phyloP scores from a whole-genome alignment of 2,888 invertebrate species.

The Ochropleura leucogaster region DNA sequence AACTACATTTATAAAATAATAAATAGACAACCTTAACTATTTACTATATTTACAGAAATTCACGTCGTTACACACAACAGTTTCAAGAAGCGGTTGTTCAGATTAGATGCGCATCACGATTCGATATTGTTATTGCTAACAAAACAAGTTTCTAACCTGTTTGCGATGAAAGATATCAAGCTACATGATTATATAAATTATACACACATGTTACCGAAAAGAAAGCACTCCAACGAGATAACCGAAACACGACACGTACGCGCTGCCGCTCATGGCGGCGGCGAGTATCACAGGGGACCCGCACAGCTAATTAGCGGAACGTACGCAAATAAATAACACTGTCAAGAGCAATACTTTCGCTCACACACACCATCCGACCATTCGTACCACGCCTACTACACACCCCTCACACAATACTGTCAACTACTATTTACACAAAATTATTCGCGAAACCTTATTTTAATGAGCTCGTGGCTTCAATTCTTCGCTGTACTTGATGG shows the following conservation, averaged over 20 bases:
- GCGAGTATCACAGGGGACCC: conserved; percentile 69
- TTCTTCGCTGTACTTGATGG: conserved; percentile 88
- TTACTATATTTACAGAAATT: conserved; percentile 86
- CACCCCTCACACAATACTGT: conserved; percentile 66
- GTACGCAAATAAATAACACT: conserved; percentile 78
- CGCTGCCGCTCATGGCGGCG: conserved; percentile 59
- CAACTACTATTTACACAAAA: conserved; percentile 77
- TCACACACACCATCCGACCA: conserved; percentile 65
- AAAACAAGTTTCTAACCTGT: conserved; percentile 67
- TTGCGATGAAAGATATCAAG: conserved; percentile 66
- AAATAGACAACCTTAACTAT: conserved; percentile 83
- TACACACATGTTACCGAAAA: conserved; percentile 76
- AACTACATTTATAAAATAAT: conserved; percentile 80
- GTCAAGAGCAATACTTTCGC: conserved; percentile 69
- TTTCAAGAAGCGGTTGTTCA: conserved; percentile 52
- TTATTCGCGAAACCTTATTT: conserved; percentile 59
- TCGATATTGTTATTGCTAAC: conserved; percentile 44
- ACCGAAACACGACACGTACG: conserved; percentile 70
- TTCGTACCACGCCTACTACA: conserved; percentile 59
- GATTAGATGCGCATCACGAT: conserved; percentile 47
- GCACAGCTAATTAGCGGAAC: conserved; percentile 79
- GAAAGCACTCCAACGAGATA: conserved; percentile 77
- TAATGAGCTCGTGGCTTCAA: conserved; percentile 83
- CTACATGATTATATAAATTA: conserved; percentile 76
- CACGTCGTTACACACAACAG: conserved; percentile 75